These are phyloP conservation scores for Arctia plantaginis DNA, from an alignment of 2,888 invertebrate species.

Conservation along the genomic window DNA sequence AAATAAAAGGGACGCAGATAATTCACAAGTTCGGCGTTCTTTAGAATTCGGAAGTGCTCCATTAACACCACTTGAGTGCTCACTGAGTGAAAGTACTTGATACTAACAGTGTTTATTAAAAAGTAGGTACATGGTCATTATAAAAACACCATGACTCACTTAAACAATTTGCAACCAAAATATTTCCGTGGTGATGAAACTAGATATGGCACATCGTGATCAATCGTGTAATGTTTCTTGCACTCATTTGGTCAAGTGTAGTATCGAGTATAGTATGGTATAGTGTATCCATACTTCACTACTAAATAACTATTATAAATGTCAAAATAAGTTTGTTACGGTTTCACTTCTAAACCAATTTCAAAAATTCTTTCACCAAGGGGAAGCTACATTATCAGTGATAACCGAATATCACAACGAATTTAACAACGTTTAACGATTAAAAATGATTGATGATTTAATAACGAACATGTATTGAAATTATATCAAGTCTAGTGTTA, in stretches of 20 bases:
- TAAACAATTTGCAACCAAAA: neutral
- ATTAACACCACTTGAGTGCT: slow-evolving; percentile 11
- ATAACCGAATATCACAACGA: too few species aligned
- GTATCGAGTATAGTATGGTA: too few species aligned
- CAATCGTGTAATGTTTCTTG: neutral
- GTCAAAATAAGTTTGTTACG: too few species aligned
- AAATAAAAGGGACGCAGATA: neutral
- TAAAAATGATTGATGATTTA: too few species aligned
- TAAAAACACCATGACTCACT: slow-evolving; percentile 23
- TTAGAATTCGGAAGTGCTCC: slow-evolving; percentile 4
- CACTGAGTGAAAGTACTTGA: slow-evolving; percentile 13
- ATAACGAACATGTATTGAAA: too few species aligned
- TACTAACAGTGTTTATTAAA: slow-evolving; percentile 21
- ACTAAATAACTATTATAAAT: too few species aligned
- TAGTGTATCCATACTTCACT: too few species aligned
- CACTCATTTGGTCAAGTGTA: neutral
- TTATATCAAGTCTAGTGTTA: too few species aligned
- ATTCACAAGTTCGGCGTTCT: neutral
- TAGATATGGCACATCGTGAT: neutral
- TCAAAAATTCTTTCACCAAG: too few species aligned
- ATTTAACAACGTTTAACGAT: too few species aligned
- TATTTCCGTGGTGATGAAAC: slow-evolving; percentile 2
- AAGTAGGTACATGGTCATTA: slow-evolving; percentile 24
- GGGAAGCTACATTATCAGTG: too few species aligned
- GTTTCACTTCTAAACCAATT: too few species aligned